Evolutionary conservation across 2,888 invertebrate genomes (phyloP).

Genomic region (Epinotia ramella): DNA sequence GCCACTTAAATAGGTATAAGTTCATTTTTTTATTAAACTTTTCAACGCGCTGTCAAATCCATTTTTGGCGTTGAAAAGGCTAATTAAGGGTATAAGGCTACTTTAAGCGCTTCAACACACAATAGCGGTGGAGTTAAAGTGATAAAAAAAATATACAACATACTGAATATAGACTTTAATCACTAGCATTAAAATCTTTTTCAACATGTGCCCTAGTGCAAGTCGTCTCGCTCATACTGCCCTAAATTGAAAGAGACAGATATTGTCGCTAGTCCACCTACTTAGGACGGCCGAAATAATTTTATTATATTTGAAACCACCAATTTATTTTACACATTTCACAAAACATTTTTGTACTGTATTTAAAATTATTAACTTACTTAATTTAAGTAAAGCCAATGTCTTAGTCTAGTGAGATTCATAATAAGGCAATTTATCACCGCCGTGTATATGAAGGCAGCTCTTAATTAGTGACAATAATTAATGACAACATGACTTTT

Average conservation of each 20-base stretch:
- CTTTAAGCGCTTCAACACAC: neutral
- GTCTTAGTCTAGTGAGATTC: conserved; percentile 39
- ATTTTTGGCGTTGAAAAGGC: too few species aligned
- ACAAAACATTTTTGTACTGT: conserved; percentile 17
- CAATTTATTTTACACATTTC: neutral
- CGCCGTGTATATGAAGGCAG: conserved; percentile 20
- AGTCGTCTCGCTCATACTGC: neutral
- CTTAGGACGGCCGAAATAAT: conserved; percentile 1
- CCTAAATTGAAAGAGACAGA: neutral
- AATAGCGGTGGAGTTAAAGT: neutral
- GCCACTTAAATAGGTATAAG: too few species aligned
- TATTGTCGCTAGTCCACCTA: neutral
- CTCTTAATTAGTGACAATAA: conserved; percentile 1
- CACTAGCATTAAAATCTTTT: neutral
- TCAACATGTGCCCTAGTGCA: neutral
- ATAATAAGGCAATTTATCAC: conserved; percentile 22
- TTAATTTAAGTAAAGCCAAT: conserved; percentile 42
- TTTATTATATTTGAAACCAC: neutral
- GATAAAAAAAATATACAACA: neutral
- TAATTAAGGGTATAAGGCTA: neutral
- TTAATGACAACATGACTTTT: neutral
- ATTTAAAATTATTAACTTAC: conserved; percentile 19
- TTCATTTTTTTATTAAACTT: too few species aligned
- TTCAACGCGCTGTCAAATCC: too few species aligned
- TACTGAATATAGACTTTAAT: neutral